Conservation (phyloP, 1,140 invertebrate species). For the Olivierus martensii region DNA sequence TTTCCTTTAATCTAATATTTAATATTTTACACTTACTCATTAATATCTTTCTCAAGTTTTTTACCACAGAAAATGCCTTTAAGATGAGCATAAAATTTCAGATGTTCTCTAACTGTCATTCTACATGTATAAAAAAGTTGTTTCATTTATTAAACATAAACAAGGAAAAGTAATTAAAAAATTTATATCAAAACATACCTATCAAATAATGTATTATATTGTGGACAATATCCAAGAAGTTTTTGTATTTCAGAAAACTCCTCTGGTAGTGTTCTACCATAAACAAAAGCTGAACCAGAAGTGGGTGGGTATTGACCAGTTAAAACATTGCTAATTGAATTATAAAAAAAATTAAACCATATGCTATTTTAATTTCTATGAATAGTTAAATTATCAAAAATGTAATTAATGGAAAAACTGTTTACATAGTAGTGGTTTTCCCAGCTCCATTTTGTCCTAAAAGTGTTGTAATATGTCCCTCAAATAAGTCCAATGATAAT, state of each 20-base stretch:
- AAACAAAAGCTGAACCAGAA: slow-evolving; percentile 26
- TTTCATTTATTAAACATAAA: no score
- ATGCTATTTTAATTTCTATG: neutral
- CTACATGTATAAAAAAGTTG: slow-evolving; percentile 14
- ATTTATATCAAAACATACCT: slow-evolving; percentile 7
- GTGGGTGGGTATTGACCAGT: slow-evolving; percentile 31
- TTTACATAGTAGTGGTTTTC: slow-evolving; percentile 67
- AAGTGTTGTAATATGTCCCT: slow-evolving; percentile 41
- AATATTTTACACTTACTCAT: slow-evolving; percentile 22
- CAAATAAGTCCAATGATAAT: slow-evolving; percentile 51
- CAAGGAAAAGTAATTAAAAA: no score
- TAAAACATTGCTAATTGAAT: slow-evolving; percentile 28
- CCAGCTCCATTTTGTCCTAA: slow-evolving; percentile 64
- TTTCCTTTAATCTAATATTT: neutral
- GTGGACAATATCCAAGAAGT: slow-evolving; percentile 35
- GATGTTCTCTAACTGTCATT: slow-evolving; percentile 25
- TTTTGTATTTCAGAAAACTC: slow-evolving; percentile 19
- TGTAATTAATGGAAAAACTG: neutral
- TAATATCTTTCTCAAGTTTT: slow-evolving; percentile 25
- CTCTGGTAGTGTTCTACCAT: slow-evolving; percentile 25
- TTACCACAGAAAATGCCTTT: slow-evolving; percentile 17
- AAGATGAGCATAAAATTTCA: slow-evolving; percentile 21
- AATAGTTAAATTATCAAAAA: neutral
- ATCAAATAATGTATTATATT: slow-evolving; percentile 36
- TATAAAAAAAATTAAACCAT: slow-evolving; percentile 11